Evolutionary conservation across 2,888 invertebrate genomes (phyloP).

Genomic region (Epirrhoe tristata): DNA sequence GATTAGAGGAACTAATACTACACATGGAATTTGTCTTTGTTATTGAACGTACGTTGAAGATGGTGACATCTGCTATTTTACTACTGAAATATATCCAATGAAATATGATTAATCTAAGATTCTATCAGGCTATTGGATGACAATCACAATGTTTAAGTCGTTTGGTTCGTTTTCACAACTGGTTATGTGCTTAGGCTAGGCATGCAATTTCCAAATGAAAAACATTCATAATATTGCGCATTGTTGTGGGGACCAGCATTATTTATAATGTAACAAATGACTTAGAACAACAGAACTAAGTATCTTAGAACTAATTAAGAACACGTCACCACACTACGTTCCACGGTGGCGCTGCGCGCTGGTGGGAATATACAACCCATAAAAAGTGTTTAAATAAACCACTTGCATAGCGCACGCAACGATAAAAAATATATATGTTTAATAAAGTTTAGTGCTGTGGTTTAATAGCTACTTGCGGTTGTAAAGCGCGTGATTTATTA

Average conservation of each 20-base stretch:
- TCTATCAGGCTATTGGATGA: too few species aligned
- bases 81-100: too few species aligned
- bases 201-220: too few species aligned
- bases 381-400: constrained; percentile 4
- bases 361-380: constrained; percentile 1
- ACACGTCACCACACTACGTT: not conserved
- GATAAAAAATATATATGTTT: constrained; percentile 22
- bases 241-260: too few species aligned
- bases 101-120: too few species aligned
- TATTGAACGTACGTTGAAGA: not conserved
- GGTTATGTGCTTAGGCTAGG: too few species aligned
- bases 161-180: too few species aligned
- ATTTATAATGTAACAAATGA: too few species aligned
- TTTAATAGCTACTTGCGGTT: constrained; percentile 21
- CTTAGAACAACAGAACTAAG: too few species aligned
- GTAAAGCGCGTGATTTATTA: not conserved
- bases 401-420: constrained; percentile 18
- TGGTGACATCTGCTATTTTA: not conserved
- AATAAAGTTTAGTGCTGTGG: constrained; percentile 27
- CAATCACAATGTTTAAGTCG: too few species aligned
- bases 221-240: too few species aligned
- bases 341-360: not conserved
- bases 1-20: not conserved
- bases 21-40: not conserved
- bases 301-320: not conserved